Percentiles rank a stretch among this genome's conserved stretches.
phyloP scores from a whole-genome alignment of 2,113 vertebrate genomes.

The Laticauda colubrina region DNA sequence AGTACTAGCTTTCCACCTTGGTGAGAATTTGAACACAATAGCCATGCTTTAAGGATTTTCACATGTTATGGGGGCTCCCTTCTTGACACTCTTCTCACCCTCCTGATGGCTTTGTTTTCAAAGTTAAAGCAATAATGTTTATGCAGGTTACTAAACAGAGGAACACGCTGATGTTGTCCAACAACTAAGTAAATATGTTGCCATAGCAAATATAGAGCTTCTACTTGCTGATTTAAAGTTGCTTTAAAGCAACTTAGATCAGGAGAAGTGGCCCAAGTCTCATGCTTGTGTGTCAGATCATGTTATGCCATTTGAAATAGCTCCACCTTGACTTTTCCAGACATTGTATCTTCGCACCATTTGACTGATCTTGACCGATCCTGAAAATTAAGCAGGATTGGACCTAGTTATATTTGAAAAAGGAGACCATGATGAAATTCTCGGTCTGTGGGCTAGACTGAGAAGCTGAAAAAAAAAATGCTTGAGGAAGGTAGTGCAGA shows the following conservation, averaged over 20 bases:
- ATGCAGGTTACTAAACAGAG: neutral
- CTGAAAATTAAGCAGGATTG: neutral
- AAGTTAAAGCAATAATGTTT: neutral
- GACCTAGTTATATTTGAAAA: neutral
- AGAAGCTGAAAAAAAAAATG: neutral
- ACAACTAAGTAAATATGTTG: neutral
- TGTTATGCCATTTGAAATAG: neutral
- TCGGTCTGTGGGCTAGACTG: neutral
- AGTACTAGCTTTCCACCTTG: neutral
- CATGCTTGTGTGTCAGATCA: neutral
- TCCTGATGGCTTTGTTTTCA: no score
- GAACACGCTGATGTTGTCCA: neutral
- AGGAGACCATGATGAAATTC: neutral
- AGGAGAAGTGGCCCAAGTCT: no score
- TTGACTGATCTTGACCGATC: neutral
- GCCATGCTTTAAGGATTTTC: neutral
- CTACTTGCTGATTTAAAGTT: neutral
- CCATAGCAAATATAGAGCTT: neutral
- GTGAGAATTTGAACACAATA: neutral
- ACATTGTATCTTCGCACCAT: neutral
- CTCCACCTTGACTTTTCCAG: neutral
- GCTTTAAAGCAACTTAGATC: neutral
- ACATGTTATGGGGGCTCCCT: neutral
- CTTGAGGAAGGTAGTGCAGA: neutral
- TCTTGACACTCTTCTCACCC: neutral